Percentiles rank a stretch among this genome's conserved stretches.
These are phyloP conservation scores for Syritta pipiens DNA, from an alignment of 2,888 invertebrate genomes.

Conservation along the genomic window DNA sequence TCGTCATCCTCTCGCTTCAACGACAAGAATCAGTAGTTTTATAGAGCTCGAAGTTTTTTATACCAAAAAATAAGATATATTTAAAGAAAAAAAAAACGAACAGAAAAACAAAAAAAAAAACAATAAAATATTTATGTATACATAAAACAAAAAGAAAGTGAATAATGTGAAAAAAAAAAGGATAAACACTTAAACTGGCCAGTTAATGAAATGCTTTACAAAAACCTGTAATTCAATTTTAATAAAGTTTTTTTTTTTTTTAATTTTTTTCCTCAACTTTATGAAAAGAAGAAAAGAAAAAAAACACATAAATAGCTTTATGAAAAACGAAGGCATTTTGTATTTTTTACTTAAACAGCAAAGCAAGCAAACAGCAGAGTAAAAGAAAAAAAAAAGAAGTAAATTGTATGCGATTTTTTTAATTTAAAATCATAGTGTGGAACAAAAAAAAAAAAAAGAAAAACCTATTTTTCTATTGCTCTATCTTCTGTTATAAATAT, in stretches of 20 bases:
- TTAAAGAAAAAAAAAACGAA: conserved; percentile 24
- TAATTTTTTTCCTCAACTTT: too few species aligned
- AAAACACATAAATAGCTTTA: conserved; percentile 58
- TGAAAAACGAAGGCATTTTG: conserved; percentile 45
- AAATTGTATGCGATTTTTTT: neutral
- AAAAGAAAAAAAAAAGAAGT: neutral
- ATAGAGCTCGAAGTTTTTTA: conserved; percentile 58
- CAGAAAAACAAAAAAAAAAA: conserved; percentile 17
- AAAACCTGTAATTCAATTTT: conserved; percentile 54
- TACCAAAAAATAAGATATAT: conserved; percentile 63
- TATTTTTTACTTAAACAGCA: conserved; percentile 28
- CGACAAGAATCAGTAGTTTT: conserved; percentile 66
- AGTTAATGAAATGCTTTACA: conserved; percentile 66
- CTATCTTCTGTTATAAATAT: too few species aligned
- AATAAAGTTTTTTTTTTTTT: conserved; percentile 57
- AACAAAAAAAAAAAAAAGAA: conserved; percentile 30
- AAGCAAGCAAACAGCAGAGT: neutral
- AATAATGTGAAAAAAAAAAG: conserved; percentile 31
- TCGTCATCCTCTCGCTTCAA: conserved; percentile 68
- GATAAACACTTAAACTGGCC: conserved; percentile 61
- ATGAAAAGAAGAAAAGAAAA: neutral
- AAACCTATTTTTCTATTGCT: conserved; percentile 42
- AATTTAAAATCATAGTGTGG: conserved; percentile 7
- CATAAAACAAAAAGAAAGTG: conserved; percentile 28
- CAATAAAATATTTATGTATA: conserved; percentile 60